phyloP scores from a whole-genome alignment of 2,888 invertebrate genomes.

The Drosophila tanythrix region DNA sequence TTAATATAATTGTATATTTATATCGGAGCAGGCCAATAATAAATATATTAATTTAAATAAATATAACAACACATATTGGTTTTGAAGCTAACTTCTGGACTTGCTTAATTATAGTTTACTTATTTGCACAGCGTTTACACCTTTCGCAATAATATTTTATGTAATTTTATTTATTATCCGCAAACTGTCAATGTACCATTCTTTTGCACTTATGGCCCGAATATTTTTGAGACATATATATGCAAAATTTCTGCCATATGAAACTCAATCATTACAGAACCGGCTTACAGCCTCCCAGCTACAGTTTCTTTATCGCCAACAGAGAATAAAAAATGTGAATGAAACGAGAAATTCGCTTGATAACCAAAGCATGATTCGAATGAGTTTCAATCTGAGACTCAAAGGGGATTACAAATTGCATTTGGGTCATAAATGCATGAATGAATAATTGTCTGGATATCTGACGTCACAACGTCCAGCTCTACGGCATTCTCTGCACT shows the following conservation, averaged over 20 bases:
- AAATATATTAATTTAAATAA: neutral
- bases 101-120: neutral
- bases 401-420: conserved; percentile 33
- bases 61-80: neutral
- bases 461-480: neutral
- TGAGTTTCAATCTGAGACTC: neutral
- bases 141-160: neutral
- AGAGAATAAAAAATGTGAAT: neutral
- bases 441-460: conserved; percentile 1
- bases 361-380: conserved; percentile 6
- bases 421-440: conserved; percentile 34
- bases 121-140: neutral
- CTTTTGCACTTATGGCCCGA: neutral
- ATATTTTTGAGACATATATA: neutral
- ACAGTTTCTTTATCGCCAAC: neutral
- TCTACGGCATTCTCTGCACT: neutral
- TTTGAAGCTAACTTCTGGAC: neutral
- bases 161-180: neutral
- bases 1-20: neutral
- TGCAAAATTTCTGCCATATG: neutral
- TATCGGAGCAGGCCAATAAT: neutral
- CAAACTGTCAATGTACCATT: neutral
- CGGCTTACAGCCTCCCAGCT: neutral
- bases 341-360: neutral
- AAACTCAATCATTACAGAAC: neutral